Evolutionary conservation across 2,113 vertebrate genomes (phyloP), one percentile per base, ranked within the genome.

Genomic region (Lamprotornis superbus): DNA sequence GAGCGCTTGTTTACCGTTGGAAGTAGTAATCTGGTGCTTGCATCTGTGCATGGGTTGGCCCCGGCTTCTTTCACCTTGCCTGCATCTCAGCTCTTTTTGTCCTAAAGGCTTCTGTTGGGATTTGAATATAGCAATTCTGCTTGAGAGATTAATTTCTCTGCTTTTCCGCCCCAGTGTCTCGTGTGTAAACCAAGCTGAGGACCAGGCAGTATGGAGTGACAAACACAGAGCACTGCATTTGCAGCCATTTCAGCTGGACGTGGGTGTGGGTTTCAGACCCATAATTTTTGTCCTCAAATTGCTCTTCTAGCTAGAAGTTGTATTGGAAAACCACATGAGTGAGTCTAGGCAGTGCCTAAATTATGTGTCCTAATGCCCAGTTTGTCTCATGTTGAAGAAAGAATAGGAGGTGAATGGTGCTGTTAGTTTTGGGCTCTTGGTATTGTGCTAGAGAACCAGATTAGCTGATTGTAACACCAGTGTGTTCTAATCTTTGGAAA

Each of bases 71-170:
- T 75, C 90, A 94, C 85, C 88, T 92, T 90, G 64, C 60, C 68
- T 79, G n/a, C 25, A 35, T 90, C 59, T 86, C 21, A 0, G 60
- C 52, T 90, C 30, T 81, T 93, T 90, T 92, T 93, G 92, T 93
- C 76, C 65, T 87, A 44, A 82, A 69, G 76, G 86, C 93, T 79
- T 96, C 90, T 82, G 52, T 89, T 94, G 56, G 55, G 64, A 81
- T 95, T 95, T 84, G 73, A 87, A 81, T 92, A 30, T 82, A 46
- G 40, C 79, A 90, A 76, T 95, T 96, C 80, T 92, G 37, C 73
- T 80, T 1, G 3, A 92, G 86, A 93, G 83, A 78, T 95, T 70
- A 89, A 83, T 94, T 95, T 86, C 35, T 91, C 42, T 87, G 37
- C 42, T 91, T 71, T 55, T 44, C 59, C 8, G 4, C 67, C 22